Conservation (phyloP, 2,797 vertebrate genomes). For the Huso huso region DNA sequence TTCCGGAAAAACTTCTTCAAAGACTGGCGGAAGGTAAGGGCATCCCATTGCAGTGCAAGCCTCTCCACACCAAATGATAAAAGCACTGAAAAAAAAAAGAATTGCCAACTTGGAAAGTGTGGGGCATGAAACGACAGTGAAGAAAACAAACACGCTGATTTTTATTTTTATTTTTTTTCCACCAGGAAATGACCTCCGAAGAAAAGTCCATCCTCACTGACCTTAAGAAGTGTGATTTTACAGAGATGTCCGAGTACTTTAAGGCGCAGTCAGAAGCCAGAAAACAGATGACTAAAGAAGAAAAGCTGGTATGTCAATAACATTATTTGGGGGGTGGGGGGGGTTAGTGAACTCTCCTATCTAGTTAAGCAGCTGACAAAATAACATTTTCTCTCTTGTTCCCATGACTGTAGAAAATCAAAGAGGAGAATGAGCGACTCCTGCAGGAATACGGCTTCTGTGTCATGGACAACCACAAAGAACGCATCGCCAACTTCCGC, state of each 20-base stretch:
- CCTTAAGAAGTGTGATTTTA: slow-evolving; percentile 91
- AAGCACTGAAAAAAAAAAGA: neutral
- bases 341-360: too few relatives aligned
- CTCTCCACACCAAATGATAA: too few relatives aligned
- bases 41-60: neutral
- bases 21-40: slow-evolving; percentile 91
- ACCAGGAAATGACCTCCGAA: slow-evolving; percentile 91
- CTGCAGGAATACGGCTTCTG: slow-evolving; percentile 87
- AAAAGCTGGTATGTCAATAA: slow-evolving; percentile 71
- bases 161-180: slow-evolving; percentile 21
- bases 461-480: slow-evolving; percentile 91
- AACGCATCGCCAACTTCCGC: slow-evolving; percentile 89
- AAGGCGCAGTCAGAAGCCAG: slow-evolving; percentile 91
- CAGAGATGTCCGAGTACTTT: slow-evolving; percentile 84
- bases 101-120: neutral
- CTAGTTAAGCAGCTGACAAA: too few relatives aligned
- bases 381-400: neutral
- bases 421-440: slow-evolving; percentile 81
- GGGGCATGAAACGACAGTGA: neutral
- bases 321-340: too few relatives aligned
- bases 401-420: slow-evolving; percentile 70
- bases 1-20: slow-evolving; percentile 99
- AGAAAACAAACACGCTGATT: neutral
- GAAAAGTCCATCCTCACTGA: slow-evolving; percentile 79
- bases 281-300: slow-evolving; percentile 90